Evolutionary conservation across 2,797 vertebrate species (phyloP), one percentile per base, ranked within the genome.

Genomic region (Nannoperca obscura): DNA sequence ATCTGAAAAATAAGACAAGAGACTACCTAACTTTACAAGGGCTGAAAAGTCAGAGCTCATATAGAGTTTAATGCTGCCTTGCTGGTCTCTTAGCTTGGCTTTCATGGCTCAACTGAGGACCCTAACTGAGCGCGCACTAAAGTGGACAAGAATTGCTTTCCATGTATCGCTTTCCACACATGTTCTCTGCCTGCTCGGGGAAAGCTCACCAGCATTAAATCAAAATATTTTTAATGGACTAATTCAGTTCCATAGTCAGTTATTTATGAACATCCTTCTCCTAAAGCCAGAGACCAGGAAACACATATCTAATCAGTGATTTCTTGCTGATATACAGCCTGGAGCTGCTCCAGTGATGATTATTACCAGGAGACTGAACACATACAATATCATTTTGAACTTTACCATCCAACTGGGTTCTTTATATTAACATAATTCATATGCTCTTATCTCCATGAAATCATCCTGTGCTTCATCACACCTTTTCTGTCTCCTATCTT

Each of bases 341-440:
- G 55, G 53, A 81, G 76, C 70, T 60, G 78, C 76, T 84, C 69
- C 42, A 38, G 11, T 79, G 76, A 78, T 71, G 68, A 87, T 81
- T 78, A 80, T 86, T 76, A 86, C 64, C 42, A 49, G 11, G 68
- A 82, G 80, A 83, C 61, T 81, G 66, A 80, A 69, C 76, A 84
- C 76, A 77, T 54, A 82, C 78, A 81, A 78, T 80, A 85, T 84
- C 86, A 80, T 84, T 88, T 84, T 88, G 73, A 89, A 88, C 84
- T 82, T 76, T 76, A 76, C 73, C 61, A 69, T 62, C 65, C 54
- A 68, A 66, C 64, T n/a, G 52, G 54, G 46, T 76, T 85, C 44
- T 83, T 84, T 54, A 77, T 52, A 85, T 82, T 71, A 75, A 54
- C 78, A 73, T 85, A 85, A 83, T 74, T 81, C n/a, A 80, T 71